Evolutionary conservation across 2,888 invertebrate species (phyloP).

Genomic region (Hofmannophila pseudospretella): DNA sequence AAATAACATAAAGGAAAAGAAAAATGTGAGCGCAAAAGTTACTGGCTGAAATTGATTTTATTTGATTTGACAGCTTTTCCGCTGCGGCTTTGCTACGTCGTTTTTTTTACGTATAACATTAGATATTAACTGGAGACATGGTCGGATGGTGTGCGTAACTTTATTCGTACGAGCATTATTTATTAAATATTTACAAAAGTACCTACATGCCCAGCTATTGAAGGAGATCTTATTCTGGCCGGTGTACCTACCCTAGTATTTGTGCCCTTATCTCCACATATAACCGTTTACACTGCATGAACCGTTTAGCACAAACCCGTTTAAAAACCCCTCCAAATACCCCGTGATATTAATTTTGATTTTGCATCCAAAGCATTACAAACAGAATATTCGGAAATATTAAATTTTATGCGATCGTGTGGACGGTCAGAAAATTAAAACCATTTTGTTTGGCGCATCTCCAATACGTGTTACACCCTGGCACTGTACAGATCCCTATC

Average conservation of each 20-base stretch:
- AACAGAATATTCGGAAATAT: slow-evolving; percentile 9
- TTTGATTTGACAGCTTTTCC: slow-evolving; percentile 14
- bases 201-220: slow-evolving; percentile 10
- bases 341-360: slow-evolving; percentile 1
- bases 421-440: slow-evolving; percentile 27
- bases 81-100: slow-evolving; percentile 5
- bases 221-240: slow-evolving; percentile 61
- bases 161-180: too few relatives aligned
- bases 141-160: too few relatives aligned
- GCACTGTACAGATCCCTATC: slow-evolving; percentile 44
- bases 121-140: too few relatives aligned
- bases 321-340: neutral
- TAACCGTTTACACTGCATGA: slow-evolving; percentile 30
- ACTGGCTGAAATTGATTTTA: slow-evolving; percentile 13
- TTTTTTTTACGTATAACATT: too few relatives aligned
- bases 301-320: slow-evolving; percentile 14
- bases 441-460: slow-evolving; percentile 30
- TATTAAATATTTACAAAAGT: too few relatives aligned
- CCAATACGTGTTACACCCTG: slow-evolving; percentile 27
- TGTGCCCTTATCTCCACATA: slow-evolving; percentile 7
- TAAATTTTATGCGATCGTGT: slow-evolving; percentile 16
- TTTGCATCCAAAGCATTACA: slow-evolving; percentile 5
- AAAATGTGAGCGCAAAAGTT: slow-evolving; percentile 11
- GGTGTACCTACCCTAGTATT: neutral
- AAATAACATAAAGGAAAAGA: slow-evolving; percentile 7